These are phyloP conservation scores for Pterocles gutturalis DNA, from an alignment of 2,113 vertebrate species.

Conservation along the genomic window DNA sequence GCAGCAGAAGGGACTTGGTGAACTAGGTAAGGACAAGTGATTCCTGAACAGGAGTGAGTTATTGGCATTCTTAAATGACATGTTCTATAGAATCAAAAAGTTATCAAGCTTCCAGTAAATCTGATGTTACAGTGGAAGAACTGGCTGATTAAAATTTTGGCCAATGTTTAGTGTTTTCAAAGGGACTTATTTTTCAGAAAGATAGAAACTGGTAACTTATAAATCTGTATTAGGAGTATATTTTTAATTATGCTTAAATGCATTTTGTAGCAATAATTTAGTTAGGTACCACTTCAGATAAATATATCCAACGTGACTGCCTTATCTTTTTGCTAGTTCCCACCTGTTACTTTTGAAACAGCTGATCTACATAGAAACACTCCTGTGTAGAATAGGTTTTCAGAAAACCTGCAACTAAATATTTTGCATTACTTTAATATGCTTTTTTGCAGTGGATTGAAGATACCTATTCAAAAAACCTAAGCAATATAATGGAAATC, in stretches of 20 bases:
- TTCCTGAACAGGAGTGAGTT: background rate
- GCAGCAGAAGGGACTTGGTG: background rate
- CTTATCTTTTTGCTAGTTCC: background rate
- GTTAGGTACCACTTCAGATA: background rate
- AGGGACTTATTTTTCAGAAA: background rate
- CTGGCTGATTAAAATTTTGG: background rate
- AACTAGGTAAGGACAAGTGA: background rate
- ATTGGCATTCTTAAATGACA: background rate
- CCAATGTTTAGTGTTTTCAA: background rate
- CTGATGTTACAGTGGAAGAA: background rate
- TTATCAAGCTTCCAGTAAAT: background rate
- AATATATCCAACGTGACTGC: background rate
- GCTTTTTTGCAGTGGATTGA: background rate
- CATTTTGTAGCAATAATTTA: background rate
- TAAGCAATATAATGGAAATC: background rate
- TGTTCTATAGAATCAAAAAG: background rate
- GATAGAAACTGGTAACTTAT: background rate
- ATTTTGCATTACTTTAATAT: background rate
- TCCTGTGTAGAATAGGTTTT: background rate
- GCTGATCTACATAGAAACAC: background rate
- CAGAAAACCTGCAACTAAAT: background rate
- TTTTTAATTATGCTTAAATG: background rate
- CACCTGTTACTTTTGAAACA: background rate
- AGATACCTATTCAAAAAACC: background rate
- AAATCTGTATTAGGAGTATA: background rate